Conservation (phyloP, 2,113 vertebrate genomes). For the Passer montanus region DNA sequence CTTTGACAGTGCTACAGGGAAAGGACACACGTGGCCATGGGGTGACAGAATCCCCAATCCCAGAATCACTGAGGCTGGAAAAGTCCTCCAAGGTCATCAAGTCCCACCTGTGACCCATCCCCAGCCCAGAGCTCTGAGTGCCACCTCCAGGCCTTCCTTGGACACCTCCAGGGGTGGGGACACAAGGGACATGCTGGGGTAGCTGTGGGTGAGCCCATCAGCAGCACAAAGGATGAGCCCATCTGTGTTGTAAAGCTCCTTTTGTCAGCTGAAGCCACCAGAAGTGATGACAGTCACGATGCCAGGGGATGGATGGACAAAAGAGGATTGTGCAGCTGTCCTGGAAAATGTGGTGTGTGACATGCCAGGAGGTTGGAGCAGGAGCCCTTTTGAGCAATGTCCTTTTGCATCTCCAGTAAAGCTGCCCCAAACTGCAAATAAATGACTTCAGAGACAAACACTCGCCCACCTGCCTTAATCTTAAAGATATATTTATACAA, state of each 20-base stretch:
- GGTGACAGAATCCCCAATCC: not conserved
- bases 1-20: accelerated
- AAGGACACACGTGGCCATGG: accelerated
- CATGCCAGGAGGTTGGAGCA: not conserved
- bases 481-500: not conserved
- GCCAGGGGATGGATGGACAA: not conserved
- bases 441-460: not conserved
- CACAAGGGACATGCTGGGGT: not conserved
- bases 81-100: not conserved
- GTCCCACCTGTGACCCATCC: not conserved
- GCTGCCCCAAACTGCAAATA: conserved; percentile 15
- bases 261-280: conserved; percentile 3
- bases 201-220: not conserved
- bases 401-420: not conserved
- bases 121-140: not conserved
- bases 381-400: not conserved
- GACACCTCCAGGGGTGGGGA: not conserved
- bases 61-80: not conserved
- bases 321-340: conserved; percentile 53
- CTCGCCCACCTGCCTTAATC: not conserved
- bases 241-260: not conserved
- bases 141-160: not conserved
- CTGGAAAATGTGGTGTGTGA: not conserved
- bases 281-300: conserved; percentile 35
- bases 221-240: not conserved